Conservation (phyloP, 23 tunicate species). For the Botrylloides violaceus region DNA sequence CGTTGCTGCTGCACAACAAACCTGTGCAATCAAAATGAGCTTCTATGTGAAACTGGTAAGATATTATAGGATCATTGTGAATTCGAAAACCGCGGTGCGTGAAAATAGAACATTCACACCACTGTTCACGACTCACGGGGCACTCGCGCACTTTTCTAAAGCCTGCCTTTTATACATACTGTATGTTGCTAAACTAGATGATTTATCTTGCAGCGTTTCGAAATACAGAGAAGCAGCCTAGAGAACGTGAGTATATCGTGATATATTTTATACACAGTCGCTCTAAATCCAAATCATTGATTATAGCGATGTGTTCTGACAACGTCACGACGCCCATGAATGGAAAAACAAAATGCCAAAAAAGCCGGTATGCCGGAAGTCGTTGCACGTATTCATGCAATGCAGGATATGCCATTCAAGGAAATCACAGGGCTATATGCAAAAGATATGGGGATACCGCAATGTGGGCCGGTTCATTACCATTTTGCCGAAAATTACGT, state of each 20-base stretch:
- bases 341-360: background rate
- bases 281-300: background rate
- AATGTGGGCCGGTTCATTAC: background rate
- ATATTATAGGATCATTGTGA: background rate
- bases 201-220: background rate
- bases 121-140: too few relatives aligned
- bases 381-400: background rate
- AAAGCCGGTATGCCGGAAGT: background rate
- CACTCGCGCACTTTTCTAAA: too few relatives aligned
- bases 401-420: background rate
- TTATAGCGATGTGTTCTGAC: background rate
- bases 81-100: too few relatives aligned
- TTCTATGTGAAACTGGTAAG: constrained; percentile 16
- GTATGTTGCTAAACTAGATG: background rate
- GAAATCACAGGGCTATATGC: background rate
- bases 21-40: constrained; percentile 13
- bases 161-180: too few relatives aligned
- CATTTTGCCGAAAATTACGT: background rate
- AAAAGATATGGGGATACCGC: background rate
- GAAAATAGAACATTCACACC: too few relatives aligned
- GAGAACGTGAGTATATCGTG: background rate
- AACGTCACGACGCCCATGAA: background rate
- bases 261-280: background rate
- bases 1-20: constrained; percentile 32
- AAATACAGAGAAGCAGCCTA: background rate